phyloP scores from a whole-genome alignment of 2,113 vertebrate species.

The Ochotona princeps region DNA sequence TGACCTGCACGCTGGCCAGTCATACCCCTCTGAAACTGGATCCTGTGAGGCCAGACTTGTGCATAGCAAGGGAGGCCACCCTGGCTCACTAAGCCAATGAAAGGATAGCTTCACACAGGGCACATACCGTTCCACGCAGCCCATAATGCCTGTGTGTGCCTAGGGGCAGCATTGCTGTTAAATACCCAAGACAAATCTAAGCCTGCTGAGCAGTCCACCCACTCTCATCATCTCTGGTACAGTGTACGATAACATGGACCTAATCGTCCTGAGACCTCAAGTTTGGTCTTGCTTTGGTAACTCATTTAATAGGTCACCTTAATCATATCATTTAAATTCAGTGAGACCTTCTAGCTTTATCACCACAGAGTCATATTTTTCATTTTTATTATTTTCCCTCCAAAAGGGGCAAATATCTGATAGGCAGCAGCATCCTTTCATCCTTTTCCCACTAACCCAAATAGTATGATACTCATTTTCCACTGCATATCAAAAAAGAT shows the following conservation, averaged over 20 bases:
- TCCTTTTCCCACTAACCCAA: not conserved
- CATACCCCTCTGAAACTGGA: constrained; percentile 77
- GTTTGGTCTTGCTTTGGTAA: not conserved
- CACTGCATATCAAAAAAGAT: not conserved
- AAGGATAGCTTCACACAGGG: constrained; percentile 72
- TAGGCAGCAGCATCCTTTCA: not conserved
- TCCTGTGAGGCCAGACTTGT: constrained; percentile 58
- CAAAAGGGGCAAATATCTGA: not conserved
- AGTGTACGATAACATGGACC: not conserved
- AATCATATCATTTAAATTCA: not conserved
- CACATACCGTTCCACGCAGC: constrained; percentile 67
- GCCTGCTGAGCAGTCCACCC: constrained; percentile 55
- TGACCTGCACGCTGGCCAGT: constrained; percentile 68
- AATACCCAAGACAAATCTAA: constrained; percentile 66
- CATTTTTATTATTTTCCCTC: not conserved
- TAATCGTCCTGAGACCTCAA: not conserved
- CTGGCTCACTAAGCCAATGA: constrained; percentile 74
- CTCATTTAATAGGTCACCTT: not conserved
- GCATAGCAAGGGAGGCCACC: constrained; percentile 64
- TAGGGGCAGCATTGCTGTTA: constrained; percentile 40
- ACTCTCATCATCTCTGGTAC: not conserved
- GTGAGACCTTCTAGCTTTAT: not conserved
- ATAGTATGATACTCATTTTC: not conserved
- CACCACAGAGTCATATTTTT: not conserved
- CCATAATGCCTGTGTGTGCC: constrained; percentile 71